Percentiles rank a stretch among this genome's conserved stretches.
Conservation (phyloP, 2,888 invertebrate genomes). For the Dendrolimus pini region DNA sequence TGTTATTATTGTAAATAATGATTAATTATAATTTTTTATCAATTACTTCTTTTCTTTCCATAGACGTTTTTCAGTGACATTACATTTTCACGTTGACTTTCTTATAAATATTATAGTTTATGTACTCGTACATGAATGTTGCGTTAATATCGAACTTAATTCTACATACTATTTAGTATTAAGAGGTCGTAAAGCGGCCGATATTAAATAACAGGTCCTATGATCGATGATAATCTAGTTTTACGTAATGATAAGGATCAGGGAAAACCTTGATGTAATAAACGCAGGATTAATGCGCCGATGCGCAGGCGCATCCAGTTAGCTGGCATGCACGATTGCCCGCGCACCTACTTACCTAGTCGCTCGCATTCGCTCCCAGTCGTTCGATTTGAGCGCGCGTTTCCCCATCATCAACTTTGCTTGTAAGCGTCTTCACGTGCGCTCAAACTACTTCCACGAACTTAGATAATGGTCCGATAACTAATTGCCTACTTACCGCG, state of each 20-base stretch:
- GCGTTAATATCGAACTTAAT: too few species aligned
- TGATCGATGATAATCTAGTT: neutral
- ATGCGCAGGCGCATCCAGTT: constrained; percentile 20
- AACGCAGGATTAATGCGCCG: neutral
- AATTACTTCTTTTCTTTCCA: too few species aligned
- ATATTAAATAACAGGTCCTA: neutral
- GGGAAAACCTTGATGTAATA: neutral
- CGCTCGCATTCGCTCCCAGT: constrained; percentile 35
- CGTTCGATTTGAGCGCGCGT: constrained; percentile 41
- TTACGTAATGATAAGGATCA: neutral
- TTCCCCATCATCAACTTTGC: constrained; percentile 17
- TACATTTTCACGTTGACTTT: too few species aligned
- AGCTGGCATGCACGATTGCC: constrained; percentile 14
- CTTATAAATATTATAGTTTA: too few species aligned
- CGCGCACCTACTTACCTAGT: constrained; percentile 9
- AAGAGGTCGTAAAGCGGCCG: neutral
- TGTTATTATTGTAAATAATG: too few species aligned
- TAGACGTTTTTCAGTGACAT: too few species aligned
- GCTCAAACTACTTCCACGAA: constrained; percentile 40
- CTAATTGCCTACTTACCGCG: constrained; percentile 32
- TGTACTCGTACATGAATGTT: too few species aligned
- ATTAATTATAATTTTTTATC: too few species aligned
- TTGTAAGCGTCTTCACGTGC: constrained; percentile 25
- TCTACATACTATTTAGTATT: too few species aligned
- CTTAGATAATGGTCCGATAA: constrained; percentile 54